These are phyloP conservation scores for Idris sp. DNA, from an alignment of 1,140 invertebrate species.

Conservation along the genomic window DNA sequence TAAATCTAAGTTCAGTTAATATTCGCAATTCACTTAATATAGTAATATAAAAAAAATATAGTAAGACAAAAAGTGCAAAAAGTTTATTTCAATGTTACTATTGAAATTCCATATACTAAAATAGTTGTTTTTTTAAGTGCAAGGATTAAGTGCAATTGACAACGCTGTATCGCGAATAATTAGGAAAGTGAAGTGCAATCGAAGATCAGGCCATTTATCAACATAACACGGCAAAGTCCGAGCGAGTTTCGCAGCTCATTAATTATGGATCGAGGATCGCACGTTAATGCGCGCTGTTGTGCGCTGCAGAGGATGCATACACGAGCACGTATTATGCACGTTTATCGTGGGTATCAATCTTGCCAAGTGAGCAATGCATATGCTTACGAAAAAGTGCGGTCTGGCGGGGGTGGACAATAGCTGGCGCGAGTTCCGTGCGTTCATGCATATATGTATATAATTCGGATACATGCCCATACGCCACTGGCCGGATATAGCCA, in stretches of 20 bases:
- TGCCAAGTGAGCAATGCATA: constrained; percentile 75
- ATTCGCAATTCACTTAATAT: no score
- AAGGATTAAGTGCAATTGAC: neutral
- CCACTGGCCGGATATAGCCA: constrained; percentile 75
- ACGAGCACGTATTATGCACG: constrained; percentile 29
- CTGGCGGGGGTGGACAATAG: constrained; percentile 72
- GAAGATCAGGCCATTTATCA: constrained; percentile 14
- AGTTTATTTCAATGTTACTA: no score
- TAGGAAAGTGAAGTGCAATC: constrained; percentile 7
- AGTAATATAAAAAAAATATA: no score
- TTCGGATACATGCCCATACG: constrained; percentile 49
- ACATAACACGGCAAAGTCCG: constrained; percentile 18
- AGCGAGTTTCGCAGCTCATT: constrained; percentile 44
- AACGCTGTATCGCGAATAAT: constrained; percentile 1
- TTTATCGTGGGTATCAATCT: constrained; percentile 68
- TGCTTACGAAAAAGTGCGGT: constrained; percentile 62
- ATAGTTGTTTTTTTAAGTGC: no score
- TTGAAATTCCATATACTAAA: no score
- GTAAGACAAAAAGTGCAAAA: no score
- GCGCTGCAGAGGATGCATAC: constrained; percentile 58
- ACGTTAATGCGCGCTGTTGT: constrained; percentile 33
- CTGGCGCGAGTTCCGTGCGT: constrained; percentile 65
- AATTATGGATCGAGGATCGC: constrained; percentile 58
- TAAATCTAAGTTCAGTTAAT: no score
- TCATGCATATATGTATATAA: constrained; percentile 71